A percentile compares a stretch with the other conserved stretches of the same genome.
These are phyloP conservation scores for Oxyruncus cristatus DNA, from an alignment of 2,113 vertebrate species.

Conservation along the genomic window DNA sequence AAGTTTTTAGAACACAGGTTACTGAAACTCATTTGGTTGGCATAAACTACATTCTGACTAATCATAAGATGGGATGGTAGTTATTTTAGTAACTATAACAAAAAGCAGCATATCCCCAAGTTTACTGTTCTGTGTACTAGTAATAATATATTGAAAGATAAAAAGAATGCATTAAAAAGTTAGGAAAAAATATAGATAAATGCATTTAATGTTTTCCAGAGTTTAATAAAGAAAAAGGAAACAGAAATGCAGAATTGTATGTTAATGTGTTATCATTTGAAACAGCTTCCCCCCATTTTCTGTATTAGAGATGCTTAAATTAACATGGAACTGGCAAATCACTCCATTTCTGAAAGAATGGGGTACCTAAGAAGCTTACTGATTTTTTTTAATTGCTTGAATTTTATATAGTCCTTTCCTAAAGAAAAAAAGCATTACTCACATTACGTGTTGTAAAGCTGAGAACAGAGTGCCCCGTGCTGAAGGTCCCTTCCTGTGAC, in stretches of 20 bases:
- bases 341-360: neutral
- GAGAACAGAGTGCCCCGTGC: neutral
- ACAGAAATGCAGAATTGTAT: neutral
- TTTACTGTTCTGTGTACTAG: neutral
- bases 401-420: neutral
- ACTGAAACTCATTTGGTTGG: neutral
- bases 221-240: neutral
- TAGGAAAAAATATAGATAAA: neutral
- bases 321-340: neutral
- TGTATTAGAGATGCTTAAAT: neutral
- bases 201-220: neutral
- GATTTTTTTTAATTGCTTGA: neutral
- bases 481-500: neutral
- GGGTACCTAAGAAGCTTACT: neutral
- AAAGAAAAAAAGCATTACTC: neutral
- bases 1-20: neutral
- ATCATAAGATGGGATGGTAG: neutral
- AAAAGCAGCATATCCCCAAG: neutral
- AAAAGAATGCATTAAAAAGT: neutral
- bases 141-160: neutral
- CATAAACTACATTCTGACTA: neutral
- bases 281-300: neutral
- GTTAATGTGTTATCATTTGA: neutral
- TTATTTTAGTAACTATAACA: neutral
- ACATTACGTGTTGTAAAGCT: neutral